phyloP scores from a whole-genome alignment of 1,140 invertebrate genomes.

The Bombus soroeensis region DNA sequence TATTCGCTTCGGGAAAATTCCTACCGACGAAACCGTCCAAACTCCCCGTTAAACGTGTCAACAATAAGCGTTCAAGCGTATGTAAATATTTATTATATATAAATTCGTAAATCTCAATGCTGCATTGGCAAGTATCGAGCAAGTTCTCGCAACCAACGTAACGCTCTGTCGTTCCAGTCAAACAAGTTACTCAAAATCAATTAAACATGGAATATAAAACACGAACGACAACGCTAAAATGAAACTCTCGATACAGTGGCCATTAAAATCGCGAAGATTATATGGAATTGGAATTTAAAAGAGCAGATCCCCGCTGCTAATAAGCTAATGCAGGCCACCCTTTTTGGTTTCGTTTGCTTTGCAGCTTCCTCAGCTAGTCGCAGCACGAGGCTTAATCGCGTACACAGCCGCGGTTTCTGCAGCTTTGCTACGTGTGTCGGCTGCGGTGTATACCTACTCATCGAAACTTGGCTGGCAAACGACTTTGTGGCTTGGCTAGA shows the following conservation, averaged over 20 bases:
- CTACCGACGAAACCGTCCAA: too few species aligned
- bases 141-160: too few species aligned
- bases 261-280: not conserved
- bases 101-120: not conserved
- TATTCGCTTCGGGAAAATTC: too few species aligned
- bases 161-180: too few species aligned
- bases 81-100: not conserved
- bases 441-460: slow-evolving; percentile 16
- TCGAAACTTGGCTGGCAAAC: slow-evolving; percentile 67
- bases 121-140: too few species aligned
- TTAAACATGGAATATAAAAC: too few species aligned
- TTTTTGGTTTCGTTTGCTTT: slow-evolving; percentile 12
- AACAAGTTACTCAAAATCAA: too few species aligned
- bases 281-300: not conserved
- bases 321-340: slow-evolving; percentile 59
- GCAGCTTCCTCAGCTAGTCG: not conserved
- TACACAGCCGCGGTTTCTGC: slow-evolving; percentile 19
- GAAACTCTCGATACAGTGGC: too few species aligned
- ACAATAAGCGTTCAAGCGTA: not conserved
- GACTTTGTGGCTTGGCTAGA: slow-evolving; percentile 60
- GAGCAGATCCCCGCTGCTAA: slow-evolving; percentile 28
- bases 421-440: slow-evolving; percentile 36
- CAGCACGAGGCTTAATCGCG: not conserved
- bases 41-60: too few species aligned
- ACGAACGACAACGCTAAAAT: too few species aligned